Evolutionary conservation across 2,797 vertebrate species (phyloP), one percentile per base, ranked within the genome.

Genomic region (Sandelia bainsii): DNA sequence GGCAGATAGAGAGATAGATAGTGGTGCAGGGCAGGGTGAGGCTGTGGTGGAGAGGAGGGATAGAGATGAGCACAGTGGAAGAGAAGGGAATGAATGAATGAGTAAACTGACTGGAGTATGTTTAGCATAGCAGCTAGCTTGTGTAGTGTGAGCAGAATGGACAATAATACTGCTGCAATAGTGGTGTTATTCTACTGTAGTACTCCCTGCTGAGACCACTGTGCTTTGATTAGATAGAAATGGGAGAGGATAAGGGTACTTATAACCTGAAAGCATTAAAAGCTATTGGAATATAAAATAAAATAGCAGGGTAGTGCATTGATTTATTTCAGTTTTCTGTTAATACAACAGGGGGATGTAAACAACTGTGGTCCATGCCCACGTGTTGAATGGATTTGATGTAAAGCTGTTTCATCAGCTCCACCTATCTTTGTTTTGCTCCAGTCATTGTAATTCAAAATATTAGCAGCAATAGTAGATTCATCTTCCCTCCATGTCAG

Each of bases 1-100:
- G 84, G 73, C 67, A 86, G 84, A 88, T 79, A 87, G 88, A 83
- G 77, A 79, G 69, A 79, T 57, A 86, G 89, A 91, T 90, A 88
- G 84, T 82, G 86, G 86, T 85, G 85, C 84, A 89, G 75, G 80
- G 84, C 68, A 70, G 83, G 84, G 82, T 85, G 78, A 87, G 83
- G 83, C 80, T 65, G 81, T 84, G 78, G 84, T 22, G 51, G 70
- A 77, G 69, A 52, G 66, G 78, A 85, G 66, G 71, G 46, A 70
- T 34, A 68, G 62, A 77, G 76, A 73, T 16, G 69, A 71, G 77
- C 75, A 87, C 72, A 62, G 76, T 66, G 66, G 63, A 71, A 73
- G 85, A 75, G 79, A 84, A 73, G 62, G 76, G 69, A 63, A 73
- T 77, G 88, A 87, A 89, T 91, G 92, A 90, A 83, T 64, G 85